These are phyloP conservation scores for Pachliopta kotzebuea DNA, from an alignment of 2,888 invertebrate genomes.

Conservation along the genomic window DNA sequence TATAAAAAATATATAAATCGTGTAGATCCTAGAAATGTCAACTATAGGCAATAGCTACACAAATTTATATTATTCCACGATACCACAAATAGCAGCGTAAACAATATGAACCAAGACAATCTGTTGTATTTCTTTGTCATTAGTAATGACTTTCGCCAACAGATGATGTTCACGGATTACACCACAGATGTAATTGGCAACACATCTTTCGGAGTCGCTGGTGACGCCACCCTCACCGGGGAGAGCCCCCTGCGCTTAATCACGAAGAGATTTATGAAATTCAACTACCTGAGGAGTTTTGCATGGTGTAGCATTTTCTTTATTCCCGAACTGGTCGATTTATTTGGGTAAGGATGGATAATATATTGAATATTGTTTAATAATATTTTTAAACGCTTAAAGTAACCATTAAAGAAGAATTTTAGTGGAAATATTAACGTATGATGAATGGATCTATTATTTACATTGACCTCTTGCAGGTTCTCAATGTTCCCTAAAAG, in stretches of 20 bases:
- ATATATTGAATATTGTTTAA: no score
- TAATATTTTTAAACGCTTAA: no score
- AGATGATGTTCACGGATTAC: constrained; percentile 39
- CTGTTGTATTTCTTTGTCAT: no score
- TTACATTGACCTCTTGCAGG: not conserved
- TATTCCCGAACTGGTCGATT: constrained; percentile 39
- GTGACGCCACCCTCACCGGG: constrained; percentile 40
- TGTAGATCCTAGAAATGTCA: no score
- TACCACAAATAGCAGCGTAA: no score
- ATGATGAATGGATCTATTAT: no score
- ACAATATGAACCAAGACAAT: no score
- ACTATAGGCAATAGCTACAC: no score
- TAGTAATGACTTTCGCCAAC: not conserved
- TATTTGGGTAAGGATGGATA: constrained; percentile 37
- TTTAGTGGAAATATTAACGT: no score
- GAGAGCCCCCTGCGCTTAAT: constrained; percentile 37
- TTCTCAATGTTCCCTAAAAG: not conserved
- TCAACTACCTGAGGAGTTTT: constrained; percentile 34
- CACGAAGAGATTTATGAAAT: constrained; percentile 39
- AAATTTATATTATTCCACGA: no score
- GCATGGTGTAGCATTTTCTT: constrained; percentile 42
- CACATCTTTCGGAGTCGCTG: constrained; percentile 38
- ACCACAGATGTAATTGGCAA: constrained; percentile 43
- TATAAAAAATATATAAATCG: no score
- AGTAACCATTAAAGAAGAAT: no score